A percentile compares a stretch with the other conserved stretches of the same genome.
Evolutionary conservation across 2,888 invertebrate genomes (phyloP).

Genomic region (Lycophotia porphyrea): DNA sequence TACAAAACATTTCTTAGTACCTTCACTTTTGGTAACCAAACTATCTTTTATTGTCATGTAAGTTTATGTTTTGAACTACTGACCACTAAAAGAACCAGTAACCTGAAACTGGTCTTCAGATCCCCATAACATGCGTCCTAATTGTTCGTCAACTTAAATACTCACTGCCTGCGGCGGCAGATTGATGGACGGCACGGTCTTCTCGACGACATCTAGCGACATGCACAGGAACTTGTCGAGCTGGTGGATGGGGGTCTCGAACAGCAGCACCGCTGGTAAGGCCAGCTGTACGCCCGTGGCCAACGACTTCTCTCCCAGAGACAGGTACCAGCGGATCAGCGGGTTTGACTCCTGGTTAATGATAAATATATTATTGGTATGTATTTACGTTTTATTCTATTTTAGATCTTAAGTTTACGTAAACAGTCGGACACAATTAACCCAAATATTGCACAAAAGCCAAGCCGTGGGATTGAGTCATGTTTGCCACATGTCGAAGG

Average conservation of each 20-base stretch:
- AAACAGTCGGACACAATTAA: not conserved
- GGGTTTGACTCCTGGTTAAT: slow-evolving; percentile 91
- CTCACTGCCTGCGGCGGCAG: slow-evolving; percentile 96
- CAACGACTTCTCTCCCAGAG: slow-evolving; percentile 94
- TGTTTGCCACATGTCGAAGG: not conserved
- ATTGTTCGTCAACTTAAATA: slow-evolving; percentile 7
- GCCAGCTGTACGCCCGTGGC: slow-evolving; percentile 93
- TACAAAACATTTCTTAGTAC: not conserved
- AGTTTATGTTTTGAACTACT: not conserved
- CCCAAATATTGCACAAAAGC: not conserved
- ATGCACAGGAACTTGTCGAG: slow-evolving; percentile 95
- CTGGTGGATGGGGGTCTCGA: slow-evolving; percentile 93
- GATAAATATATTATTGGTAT: not conserved
- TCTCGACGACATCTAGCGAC: slow-evolving; percentile 96
- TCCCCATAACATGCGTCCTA: not conserved
- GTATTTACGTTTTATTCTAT: not conserved
- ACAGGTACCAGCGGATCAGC: slow-evolving; percentile 93
- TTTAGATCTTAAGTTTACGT: not conserved
- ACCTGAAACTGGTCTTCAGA: not conserved
- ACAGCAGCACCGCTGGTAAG: slow-evolving; percentile 93
- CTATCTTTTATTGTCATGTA: not conserved
- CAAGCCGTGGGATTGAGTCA: not conserved
- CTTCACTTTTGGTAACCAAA: too few relatives aligned
- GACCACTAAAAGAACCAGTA: not conserved
- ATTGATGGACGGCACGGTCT: slow-evolving; percentile 94